Evolutionary conservation across 1,140 invertebrate species (phyloP).

Genomic region (Stegodyphus dumicola): DNA sequence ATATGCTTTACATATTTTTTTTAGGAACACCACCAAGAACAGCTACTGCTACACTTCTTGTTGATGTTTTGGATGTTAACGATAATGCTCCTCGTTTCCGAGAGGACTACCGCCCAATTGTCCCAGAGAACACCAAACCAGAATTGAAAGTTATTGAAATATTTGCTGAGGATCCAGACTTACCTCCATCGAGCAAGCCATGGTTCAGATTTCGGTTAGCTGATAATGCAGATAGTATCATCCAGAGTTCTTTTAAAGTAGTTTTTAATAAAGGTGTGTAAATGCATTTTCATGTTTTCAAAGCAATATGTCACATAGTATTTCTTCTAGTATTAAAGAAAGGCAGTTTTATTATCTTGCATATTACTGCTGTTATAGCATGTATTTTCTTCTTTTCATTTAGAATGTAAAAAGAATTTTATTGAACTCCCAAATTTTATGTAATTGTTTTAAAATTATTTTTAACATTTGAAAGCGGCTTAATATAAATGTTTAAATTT

Average conservation of each 20-base stretch:
- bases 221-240: constrained; percentile 90
- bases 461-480: background rate
- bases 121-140: constrained; percentile 85
- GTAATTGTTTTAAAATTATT: background rate
- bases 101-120: constrained; percentile 89
- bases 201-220: constrained; percentile 94
- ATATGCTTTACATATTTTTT: background rate
- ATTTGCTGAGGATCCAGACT: constrained; percentile 92
- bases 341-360: background rate
- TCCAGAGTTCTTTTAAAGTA: constrained; percentile 91
- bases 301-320: background rate
- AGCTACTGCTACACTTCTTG: constrained; percentile 93
- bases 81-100: constrained; percentile 78
- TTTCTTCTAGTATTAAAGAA: background rate
- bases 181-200: constrained; percentile 93
- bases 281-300: too few species aligned
- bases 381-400: too few species aligned
- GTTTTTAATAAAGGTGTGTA: constrained; percentile 43
- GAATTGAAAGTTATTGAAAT: constrained; percentile 93
- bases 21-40: constrained; percentile 83
- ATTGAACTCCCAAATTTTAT: background rate
- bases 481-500: background rate
- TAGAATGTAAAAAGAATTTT: too few species aligned
- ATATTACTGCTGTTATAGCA: too few species aligned
- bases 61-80: constrained; percentile 96